phyloP scores from a whole-genome alignment of 2,888 invertebrate species.

The Drosophila subquinaria region DNA sequence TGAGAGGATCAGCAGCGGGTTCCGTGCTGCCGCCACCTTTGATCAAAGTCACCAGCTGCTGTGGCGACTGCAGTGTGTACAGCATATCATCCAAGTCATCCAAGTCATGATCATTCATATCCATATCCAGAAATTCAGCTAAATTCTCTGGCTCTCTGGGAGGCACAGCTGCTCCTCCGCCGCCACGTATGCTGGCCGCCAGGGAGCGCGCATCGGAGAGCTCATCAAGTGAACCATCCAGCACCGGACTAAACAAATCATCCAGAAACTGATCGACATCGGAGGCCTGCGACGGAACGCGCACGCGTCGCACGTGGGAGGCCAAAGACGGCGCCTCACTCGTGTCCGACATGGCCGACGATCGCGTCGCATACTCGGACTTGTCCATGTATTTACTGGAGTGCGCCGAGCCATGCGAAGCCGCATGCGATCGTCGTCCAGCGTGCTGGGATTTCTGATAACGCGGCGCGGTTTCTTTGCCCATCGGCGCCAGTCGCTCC shows the following conservation, averaged over 20 bases:
- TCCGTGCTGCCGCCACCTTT: conserved; percentile 93
- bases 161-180: conserved; percentile 88
- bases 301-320: conserved; percentile 94
- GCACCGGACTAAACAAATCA: conserved; percentile 97
- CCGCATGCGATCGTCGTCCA: conserved; percentile 90
- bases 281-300: conserved; percentile 97
- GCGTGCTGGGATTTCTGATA: conserved; percentile 94
- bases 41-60: conserved; percentile 90
- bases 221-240: conserved; percentile 96
- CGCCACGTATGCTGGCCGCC: conserved; percentile 97
- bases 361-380: conserved; percentile 87
- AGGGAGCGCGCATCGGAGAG: conserved; percentile 95
- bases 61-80: conserved; percentile 86
- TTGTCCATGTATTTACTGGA: conserved; percentile 94
- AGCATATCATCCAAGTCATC: not conserved
- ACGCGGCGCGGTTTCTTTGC: conserved; percentile 88
- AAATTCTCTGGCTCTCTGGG: conserved; percentile 13
- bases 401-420: conserved; percentile 89
- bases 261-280: conserved; percentile 99
- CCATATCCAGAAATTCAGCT: conserved; percentile 22
- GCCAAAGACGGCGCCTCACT: conserved; percentile 96
- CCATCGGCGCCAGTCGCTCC: conserved; percentile 88
- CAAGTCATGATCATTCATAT: not conserved
- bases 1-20: conserved; percentile 87
- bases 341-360: conserved; percentile 96